Conservation (phyloP, 2,888 invertebrate species). For the Byasa hedistus region DNA sequence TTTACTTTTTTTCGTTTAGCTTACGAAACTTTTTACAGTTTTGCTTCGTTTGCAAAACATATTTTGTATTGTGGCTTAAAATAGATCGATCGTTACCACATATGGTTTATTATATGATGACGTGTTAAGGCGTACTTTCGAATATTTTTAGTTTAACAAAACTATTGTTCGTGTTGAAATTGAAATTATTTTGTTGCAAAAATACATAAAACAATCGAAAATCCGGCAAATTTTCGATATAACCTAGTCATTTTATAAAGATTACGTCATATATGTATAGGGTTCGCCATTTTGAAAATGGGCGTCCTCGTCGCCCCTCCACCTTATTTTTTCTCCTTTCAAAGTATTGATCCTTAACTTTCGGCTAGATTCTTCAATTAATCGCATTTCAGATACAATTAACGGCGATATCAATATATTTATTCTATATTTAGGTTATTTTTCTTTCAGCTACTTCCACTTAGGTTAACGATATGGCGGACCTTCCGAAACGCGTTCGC, state of each 20-base stretch:
- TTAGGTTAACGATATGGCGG: not conserved
- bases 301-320: conserved; percentile 48
- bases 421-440: not conserved
- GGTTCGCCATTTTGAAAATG: conserved; percentile 68
- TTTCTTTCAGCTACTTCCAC: not conserved
- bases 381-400: not conserved
- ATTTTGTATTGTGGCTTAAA: conserved; percentile 9
- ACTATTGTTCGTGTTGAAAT: not conserved
- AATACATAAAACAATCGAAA: not conserved
- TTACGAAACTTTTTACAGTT: not conserved
- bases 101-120: conserved; percentile 4
- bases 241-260: conserved; percentile 33
- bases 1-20: conserved; percentile 1
- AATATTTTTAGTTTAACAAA: not conserved
- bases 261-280: conserved; percentile 44
- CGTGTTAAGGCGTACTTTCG: conserved; percentile 2
- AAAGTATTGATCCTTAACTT: conserved; percentile 23
- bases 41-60: not conserved
- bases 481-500: conserved; percentile 11
- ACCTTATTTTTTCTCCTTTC: conserved; percentile 26
- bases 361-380: not conserved
- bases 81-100: conserved; percentile 16
- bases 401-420: not conserved
- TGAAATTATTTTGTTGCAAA: not conserved
- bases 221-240: conserved; percentile 12